Conservation (phyloP, 2,888 invertebrate species). For the Oxycera nigricornis region DNA sequence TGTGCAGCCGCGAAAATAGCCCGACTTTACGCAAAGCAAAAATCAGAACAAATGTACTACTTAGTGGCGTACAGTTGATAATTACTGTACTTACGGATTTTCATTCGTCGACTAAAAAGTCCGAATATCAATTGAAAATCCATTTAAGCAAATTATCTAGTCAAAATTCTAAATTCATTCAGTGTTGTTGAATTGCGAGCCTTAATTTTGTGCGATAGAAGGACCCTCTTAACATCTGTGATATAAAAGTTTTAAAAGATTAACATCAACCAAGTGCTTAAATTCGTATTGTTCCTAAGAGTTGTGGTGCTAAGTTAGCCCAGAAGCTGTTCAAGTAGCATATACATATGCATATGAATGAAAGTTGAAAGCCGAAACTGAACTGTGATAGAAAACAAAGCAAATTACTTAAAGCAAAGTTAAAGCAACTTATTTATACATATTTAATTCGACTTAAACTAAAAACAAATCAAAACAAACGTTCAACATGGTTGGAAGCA, state of each 20-base stretch:
- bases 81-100: slow-evolving; percentile 48
- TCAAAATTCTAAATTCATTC: slow-evolving; percentile 18
- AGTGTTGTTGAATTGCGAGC: slow-evolving; percentile 11
- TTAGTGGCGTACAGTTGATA: slow-evolving; percentile 58
- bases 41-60: slow-evolving; percentile 57
- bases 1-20: slow-evolving; percentile 32
- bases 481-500: slow-evolving; percentile 77
- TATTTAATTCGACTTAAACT: slow-evolving; percentile 19
- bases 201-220: background rate
- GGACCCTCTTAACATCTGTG: slow-evolving; percentile 20
- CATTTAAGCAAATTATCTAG: slow-evolving; percentile 31
- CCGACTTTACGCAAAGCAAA: slow-evolving; percentile 48
- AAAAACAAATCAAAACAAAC: slow-evolving; percentile 41
- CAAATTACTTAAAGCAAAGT: slow-evolving; percentile 23
- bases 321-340: no score
- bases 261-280: background rate
- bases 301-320: background rate
- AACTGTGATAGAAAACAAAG: slow-evolving; percentile 50
- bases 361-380: slow-evolving; percentile 43
- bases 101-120: slow-evolving; percentile 40
- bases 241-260: slow-evolving; percentile 25
- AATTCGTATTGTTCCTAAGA: slow-evolving; percentile 6
- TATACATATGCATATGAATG: background rate
- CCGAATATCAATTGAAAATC: slow-evolving; percentile 34
- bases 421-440: slow-evolving; percentile 25